Evolutionary conservation across 2,797 vertebrate genomes (phyloP).

Genomic region (Notolabrus celidotus): DNA sequence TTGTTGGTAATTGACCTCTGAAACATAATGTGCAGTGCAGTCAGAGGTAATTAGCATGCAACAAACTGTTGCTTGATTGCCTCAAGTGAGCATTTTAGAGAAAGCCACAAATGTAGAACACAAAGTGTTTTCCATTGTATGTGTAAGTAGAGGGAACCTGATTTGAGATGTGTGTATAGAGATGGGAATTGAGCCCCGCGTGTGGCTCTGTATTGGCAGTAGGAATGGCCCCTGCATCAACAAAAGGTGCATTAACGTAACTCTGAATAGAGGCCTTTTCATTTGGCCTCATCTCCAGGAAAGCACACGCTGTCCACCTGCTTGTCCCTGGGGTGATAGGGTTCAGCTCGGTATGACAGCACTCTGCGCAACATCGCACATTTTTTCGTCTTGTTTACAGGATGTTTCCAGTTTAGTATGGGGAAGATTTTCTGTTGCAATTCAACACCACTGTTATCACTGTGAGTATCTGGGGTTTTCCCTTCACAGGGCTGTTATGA

Average conservation of each 20-base stretch:
- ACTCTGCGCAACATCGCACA: conserved; percentile 14
- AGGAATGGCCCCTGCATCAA: conserved; percentile 68
- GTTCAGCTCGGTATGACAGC: conserved; percentile 62
- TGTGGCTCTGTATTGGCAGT: conserved; percentile 67
- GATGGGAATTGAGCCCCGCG: conserved; percentile 73
- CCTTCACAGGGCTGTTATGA: conserved; percentile 2
- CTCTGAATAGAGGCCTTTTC: conserved; percentile 79
- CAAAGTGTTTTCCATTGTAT: conserved; percentile 94
- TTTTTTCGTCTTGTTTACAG: conserved; percentile 6
- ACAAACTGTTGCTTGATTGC: conserved; percentile 97
- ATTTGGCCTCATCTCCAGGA: conserved; percentile 69
- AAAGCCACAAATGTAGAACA: conserved; percentile 89
- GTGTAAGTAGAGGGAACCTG: conserved; percentile 92
- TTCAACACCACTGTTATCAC: conserved; percentile 10
- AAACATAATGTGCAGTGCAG: conserved; percentile 95
- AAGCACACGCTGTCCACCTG: conserved; percentile 73
- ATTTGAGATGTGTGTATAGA: conserved; percentile 83
- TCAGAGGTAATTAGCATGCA: conserved; percentile 94
- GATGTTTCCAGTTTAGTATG: conserved; percentile 20
- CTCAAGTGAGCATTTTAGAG: conserved; percentile 94
- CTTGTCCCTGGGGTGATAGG: conserved; percentile 53
- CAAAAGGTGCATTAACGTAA: conserved; percentile 83
- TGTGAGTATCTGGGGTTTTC: conserved; percentile 28
- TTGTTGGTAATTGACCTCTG: conserved; percentile 98
- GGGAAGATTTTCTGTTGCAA: conserved; percentile 23